Conservation (phyloP, 2,888 invertebrate species). For the Mythimna vitellina region DNA sequence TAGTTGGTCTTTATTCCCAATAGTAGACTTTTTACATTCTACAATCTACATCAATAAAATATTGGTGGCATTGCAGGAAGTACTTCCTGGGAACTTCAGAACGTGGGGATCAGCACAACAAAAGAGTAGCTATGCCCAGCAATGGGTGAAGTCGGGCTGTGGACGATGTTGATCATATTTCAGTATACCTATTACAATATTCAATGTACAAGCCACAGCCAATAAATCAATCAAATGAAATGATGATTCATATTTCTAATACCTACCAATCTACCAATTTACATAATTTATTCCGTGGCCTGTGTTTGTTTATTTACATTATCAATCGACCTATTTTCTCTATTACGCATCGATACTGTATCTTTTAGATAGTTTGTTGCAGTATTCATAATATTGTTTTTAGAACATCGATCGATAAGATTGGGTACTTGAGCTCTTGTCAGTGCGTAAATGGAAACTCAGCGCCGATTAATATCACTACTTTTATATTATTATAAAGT, state of each 20-base stretch:
- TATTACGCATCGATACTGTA: constrained; percentile 24
- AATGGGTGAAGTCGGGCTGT: neutral
- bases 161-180: no score
- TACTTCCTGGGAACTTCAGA: no score
- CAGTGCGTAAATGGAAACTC: neutral
- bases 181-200: neutral
- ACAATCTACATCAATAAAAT: no score
- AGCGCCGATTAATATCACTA: neutral
- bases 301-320: constrained; percentile 35
- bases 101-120: no score
- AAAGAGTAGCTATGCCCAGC: neutral
- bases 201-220: neutral
- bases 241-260: constrained; percentile 13
- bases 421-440: constrained; percentile 4
- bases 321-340: constrained; percentile 42
- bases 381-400: constrained; percentile 34
- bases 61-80: no score
- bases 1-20: no score
- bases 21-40: no score
- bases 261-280: neutral
- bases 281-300: constrained; percentile 25
- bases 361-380: constrained; percentile 22
- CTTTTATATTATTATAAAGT: no score
- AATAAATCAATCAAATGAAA: neutral
- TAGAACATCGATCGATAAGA: constrained; percentile 27